These are phyloP conservation scores for Cerceris ruficornis DNA, from an alignment of 2,888 invertebrate genomes.

Conservation along the genomic window DNA sequence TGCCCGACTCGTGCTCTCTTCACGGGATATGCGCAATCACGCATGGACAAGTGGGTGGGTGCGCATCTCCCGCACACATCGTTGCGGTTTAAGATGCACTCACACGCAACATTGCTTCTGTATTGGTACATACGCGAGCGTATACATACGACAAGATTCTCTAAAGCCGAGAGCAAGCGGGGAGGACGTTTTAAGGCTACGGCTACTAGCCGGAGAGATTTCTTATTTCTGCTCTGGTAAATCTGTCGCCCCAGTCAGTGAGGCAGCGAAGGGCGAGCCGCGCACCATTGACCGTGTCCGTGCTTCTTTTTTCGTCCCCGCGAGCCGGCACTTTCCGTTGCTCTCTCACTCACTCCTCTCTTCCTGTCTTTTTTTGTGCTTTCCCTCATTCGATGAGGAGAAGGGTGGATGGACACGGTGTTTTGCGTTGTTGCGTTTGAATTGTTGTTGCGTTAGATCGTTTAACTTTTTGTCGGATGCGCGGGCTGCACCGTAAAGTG, in stretches of 20 bases:
- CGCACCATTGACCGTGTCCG: conserved; percentile 77
- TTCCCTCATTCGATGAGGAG: conserved; percentile 4
- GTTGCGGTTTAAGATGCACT: too few species aligned
- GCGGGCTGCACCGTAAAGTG: conserved; percentile 14
- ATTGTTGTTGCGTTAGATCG: too few species aligned
- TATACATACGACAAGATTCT: neutral
- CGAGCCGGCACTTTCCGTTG: conserved; percentile 14
- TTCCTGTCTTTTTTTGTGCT: conserved; percentile 15
- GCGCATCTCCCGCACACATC: conserved; percentile 20
- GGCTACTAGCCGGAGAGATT: conserved; percentile 71
- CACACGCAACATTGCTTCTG: neutral
- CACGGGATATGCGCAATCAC: neutral
- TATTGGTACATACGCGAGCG: conserved; percentile 18
- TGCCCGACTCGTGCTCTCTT: neutral
- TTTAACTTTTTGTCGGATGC: neutral
- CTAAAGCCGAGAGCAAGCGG: conserved; percentile 4
- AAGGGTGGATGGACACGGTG: neutral
- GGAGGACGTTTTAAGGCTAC: conserved; percentile 42
- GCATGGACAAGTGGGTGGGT: conserved; percentile 21
- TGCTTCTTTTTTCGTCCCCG: conserved; percentile 65
- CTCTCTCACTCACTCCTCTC: conserved; percentile 23
- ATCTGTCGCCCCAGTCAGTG: conserved; percentile 81
- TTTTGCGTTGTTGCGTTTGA: neutral
- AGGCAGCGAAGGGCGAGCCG: conserved; percentile 78
- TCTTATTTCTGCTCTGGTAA: conserved; percentile 81